phyloP scores from a whole-genome alignment of 92 coral and sea anemone genomes.

The Zoanthus sociatus region DNA sequence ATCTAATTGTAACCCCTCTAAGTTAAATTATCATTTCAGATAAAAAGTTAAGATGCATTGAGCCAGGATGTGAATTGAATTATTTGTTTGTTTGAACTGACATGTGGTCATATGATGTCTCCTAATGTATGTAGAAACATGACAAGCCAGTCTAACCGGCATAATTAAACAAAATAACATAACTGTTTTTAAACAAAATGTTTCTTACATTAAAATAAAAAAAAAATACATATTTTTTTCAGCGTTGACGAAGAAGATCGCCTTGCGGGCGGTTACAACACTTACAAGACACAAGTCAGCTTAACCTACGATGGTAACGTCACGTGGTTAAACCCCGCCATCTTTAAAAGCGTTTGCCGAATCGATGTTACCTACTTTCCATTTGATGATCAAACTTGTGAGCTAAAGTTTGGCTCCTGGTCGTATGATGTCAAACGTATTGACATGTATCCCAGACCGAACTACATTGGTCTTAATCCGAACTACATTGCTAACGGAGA shows the following conservation, averaged over 20 bases:
- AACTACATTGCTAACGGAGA: conserved; percentile 89
- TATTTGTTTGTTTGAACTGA: too few species aligned
- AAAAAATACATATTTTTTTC: neutral
- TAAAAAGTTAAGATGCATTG: too few species aligned
- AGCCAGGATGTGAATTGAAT: too few species aligned
- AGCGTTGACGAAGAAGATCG: conserved; percentile 97
- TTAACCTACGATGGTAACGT: conserved; percentile 69
- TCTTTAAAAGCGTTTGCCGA: conserved; percentile 86
- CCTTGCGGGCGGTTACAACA: conserved; percentile 80
- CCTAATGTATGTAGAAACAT: too few species aligned
- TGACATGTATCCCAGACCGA: conserved; percentile 58
- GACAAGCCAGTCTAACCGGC: too few species aligned
- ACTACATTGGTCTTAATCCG: conserved; percentile 41
- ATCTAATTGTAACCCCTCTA: too few species aligned
- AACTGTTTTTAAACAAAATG: too few species aligned
- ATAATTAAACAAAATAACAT: too few species aligned
- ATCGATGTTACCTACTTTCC: conserved; percentile 90
- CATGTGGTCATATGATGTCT: too few species aligned
- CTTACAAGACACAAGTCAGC: conserved; percentile 82
- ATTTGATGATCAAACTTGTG: conserved; percentile 88
- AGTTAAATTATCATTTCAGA: too few species aligned
- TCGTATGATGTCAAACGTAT: conserved; percentile 69
- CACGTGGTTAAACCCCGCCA: conserved; percentile 86
- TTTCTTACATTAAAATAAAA: neutral
- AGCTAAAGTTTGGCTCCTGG: conserved; percentile 94